Evolutionary conservation across 2,797 vertebrate species (phyloP), one percentile per base, ranked within the genome.

Genomic region (Gila robusta): DNA sequence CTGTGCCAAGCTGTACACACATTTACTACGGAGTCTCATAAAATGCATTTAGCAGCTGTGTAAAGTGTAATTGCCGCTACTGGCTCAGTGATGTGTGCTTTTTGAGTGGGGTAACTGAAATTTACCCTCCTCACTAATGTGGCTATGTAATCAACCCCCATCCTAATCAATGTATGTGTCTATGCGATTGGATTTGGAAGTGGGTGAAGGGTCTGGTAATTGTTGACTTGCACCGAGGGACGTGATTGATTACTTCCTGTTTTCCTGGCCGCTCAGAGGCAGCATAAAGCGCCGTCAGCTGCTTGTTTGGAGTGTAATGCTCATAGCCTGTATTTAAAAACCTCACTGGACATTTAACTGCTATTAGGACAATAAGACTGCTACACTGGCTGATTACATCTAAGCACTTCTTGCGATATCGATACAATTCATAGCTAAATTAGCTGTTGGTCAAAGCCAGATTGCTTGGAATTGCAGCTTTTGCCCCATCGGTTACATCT

Each of bases 161-260:
- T 74, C 81, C 79, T 91, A 93, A 95, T 95, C 93, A 90, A 95
- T 95, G 91, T 84, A 59, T 93, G 90, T 92, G 91, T 92, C 86
- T 85, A 92, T 90, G 89, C 93, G 92, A 95, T 93, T 92, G 91
- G 92, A 93, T 95, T 93, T 93, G 83, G 91, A 92, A 90, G 91
- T 90, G 91, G 93, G 91, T 91, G 90, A 93, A 94, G 92, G 94
- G 91, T 93, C 89, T 81, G 88, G 90, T 94, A 94, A 95, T 95
- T 96, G 94, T 96, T 95, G 94, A 94, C 93, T 93, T 92, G 89
- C 91, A 91, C 86, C 89, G 91, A 92, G 86, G 74, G 92, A 88
- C 86, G 69, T 94, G 93, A 95, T 95, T 94, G 94, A 95, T 94
- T 93, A 92, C 92, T 94, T 95, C 94, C 93, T 94, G 92, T 90